These are phyloP conservation scores for Syngnathus scovelli DNA, from an alignment of 2,113 vertebrate genomes.

Conservation along the genomic window DNA sequence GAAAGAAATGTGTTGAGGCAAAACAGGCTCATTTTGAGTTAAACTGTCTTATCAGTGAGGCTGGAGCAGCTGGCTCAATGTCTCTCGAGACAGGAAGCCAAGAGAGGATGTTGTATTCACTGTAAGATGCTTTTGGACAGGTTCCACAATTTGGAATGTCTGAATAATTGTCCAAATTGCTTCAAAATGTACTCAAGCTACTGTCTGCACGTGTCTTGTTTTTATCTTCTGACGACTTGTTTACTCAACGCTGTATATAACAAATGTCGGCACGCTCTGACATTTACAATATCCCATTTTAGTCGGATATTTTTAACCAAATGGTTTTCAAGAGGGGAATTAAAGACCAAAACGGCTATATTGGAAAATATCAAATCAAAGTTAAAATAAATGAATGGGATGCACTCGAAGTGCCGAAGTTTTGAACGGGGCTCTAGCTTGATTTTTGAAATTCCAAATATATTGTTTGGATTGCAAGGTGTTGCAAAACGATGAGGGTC, in stretches of 20 bases:
- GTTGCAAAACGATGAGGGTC: neutral
- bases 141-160: constrained; percentile 58
- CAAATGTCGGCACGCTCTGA: neutral
- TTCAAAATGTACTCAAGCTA: constrained; percentile 22
- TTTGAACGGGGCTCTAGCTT: neutral
- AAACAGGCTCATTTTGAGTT: constrained; percentile 67
- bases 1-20: constrained; percentile 65
- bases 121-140: constrained; percentile 44
- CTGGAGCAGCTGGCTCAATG: constrained; percentile 50
- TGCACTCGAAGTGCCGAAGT: neutral
- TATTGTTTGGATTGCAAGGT: neutral
- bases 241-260: neutral
- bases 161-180: constrained; percentile 57
- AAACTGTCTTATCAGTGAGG: constrained; percentile 61
- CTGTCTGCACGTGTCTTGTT: constrained; percentile 8
- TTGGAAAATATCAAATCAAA: neutral
- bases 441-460: neutral
- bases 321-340: neutral
- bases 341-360: neutral
- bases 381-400: neutral
- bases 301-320: neutral
- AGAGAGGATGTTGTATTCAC: constrained; percentile 35
- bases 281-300: neutral
- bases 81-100: constrained; percentile 43
- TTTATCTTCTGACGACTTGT: constrained; percentile 6